These are phyloP conservation scores for Elephas maximus DNA, from an alignment of 2,113 vertebrate species.

Conservation along the genomic window DNA sequence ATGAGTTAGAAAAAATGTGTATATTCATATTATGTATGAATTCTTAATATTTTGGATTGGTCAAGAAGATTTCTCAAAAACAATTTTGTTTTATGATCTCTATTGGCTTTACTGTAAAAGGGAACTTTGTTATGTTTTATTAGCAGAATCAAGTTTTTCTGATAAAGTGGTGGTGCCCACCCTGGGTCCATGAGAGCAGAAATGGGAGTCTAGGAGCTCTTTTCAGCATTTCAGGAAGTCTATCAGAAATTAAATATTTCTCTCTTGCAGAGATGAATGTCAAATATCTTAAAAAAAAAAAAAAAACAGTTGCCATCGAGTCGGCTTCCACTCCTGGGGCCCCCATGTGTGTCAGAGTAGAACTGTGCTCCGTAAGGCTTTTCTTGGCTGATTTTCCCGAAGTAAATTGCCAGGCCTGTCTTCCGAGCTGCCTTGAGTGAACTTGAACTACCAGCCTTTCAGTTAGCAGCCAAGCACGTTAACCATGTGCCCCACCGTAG, in stretches of 20 bases:
- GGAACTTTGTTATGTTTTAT: slow-evolving; percentile 50
- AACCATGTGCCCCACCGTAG: no score
- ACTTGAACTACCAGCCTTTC: background rate
- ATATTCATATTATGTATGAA: background rate
- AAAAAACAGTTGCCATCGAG: background rate
- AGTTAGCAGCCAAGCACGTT: no score
- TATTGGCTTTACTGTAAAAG: slow-evolving; percentile 34
- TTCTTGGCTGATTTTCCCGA: background rate
- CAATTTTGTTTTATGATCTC: slow-evolving; percentile 37
- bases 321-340: background rate
- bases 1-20: background rate
- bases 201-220: background rate
- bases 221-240: slow-evolving; percentile 27
- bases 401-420: background rate
- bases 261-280: background rate
- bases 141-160: slow-evolving; percentile 31
- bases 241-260: slow-evolving; percentile 22
- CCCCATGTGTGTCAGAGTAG: background rate
- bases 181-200: background rate
- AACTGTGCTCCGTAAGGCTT: background rate
- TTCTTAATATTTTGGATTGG: slow-evolving; percentile 41
- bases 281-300: background rate
- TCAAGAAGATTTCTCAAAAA: slow-evolving; percentile 33
- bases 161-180: background rate
- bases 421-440: background rate